These are phyloP conservation scores for Pocillopora grandis DNA, from an alignment of 92 coral and sea anemone species.

Conservation along the genomic window DNA sequence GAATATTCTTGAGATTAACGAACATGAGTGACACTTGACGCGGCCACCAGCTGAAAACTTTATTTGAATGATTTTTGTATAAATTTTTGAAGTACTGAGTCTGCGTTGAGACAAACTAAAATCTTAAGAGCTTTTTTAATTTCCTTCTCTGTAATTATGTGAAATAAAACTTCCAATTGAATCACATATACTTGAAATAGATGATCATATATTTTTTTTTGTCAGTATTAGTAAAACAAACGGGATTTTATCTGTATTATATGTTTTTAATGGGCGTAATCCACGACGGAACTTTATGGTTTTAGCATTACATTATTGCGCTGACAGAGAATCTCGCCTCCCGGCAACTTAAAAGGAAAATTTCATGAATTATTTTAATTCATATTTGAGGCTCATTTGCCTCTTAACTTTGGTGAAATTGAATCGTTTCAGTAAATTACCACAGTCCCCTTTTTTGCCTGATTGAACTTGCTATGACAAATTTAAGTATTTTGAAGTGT, in stretches of 20 bases:
- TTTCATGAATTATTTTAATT: not conserved
- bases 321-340: too few species aligned
- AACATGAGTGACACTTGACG: not conserved
- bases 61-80: not conserved
- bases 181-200: not conserved
- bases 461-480: not conserved
- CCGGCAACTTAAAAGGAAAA: constrained; percentile 1
- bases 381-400: not conserved
- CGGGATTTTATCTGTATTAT: not conserved
- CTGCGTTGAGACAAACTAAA: not conserved
- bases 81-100: not conserved
- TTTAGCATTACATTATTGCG: not conserved
- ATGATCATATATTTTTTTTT: not conserved
- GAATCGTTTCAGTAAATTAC: not conserved
- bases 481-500: not conserved
- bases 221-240: not conserved
- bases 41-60: not conserved
- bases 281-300: not conserved
- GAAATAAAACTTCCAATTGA: not conserved
- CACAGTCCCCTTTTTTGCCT: not conserved
- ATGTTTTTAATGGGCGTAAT: not conserved
- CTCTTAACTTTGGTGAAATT: not conserved
- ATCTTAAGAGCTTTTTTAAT: not conserved
- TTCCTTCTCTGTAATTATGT: not conserved
- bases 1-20: too few species aligned